phyloP scores from a whole-genome alignment of 2,113 vertebrate species.

The Trochalopteron elliotii region DNA sequence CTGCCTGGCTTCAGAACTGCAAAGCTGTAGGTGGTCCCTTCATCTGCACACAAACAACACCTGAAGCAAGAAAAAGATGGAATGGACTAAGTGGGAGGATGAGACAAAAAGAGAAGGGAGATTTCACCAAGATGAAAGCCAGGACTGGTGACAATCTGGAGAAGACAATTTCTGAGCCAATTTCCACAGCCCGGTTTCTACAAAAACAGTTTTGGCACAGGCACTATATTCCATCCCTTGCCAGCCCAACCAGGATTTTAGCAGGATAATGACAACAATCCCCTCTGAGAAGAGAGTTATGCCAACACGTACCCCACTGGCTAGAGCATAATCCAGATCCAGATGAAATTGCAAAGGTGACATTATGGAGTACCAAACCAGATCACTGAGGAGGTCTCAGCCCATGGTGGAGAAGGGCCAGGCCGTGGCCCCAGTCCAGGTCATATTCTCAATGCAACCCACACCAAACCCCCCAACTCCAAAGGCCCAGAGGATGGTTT shows the following conservation, averaged over 20 bases:
- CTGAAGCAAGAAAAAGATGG: background rate
- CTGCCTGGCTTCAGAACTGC: background rate
- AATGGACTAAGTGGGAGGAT: background rate
- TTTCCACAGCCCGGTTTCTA: background rate
- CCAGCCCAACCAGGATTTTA: background rate
- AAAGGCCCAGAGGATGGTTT: background rate
- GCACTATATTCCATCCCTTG: background rate
- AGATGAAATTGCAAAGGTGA: background rate
- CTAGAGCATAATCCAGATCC: background rate
- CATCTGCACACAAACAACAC: background rate
- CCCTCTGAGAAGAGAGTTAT: background rate
- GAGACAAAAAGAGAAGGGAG: background rate
- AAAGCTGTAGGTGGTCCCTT: background rate
- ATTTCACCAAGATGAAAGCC: background rate
- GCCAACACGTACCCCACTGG: background rate
- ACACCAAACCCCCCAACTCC: background rate
- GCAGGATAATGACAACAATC: background rate
- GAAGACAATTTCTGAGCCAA: background rate
- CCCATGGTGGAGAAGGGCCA: background rate
- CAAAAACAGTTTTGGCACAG: background rate
- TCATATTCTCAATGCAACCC: background rate
- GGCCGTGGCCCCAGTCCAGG: fast-evolving
- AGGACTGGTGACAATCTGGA: background rate
- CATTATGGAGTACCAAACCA: background rate
- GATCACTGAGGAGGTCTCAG: background rate